Base-by-base conservation (phyloP, 2,797 vertebrate genomes). In the Gymnothorax reevesii region DNA sequence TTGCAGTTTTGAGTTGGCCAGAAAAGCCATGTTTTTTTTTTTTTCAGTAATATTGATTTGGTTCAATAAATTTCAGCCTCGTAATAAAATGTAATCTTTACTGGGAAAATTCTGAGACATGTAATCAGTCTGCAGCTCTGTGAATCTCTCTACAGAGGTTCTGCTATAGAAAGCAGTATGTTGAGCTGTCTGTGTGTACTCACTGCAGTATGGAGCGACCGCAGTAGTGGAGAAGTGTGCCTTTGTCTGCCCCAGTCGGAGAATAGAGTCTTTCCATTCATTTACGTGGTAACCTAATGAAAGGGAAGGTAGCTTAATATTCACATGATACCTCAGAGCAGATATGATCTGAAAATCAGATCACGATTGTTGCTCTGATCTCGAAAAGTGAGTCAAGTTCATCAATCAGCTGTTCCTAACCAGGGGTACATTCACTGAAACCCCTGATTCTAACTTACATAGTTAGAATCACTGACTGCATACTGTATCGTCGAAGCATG, bases 151-250 rank as follows among this genome's bases (percentile, higher is more conserved):
- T 82, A 69, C 12, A 12, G 52, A 62, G 59, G 4, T n/a, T 54
- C 15, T 59, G 49, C 20, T 54, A 75, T 85, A 55, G 7, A 20
- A 69, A 15, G 27, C 54, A 25, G 15, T 22, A 33, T 10, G 5
- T 25, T 80, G 54, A 22, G 17, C 49, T 55, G 49, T 80, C 77
- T 80, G 83, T 8, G 0, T 7, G 52, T 73, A 89, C 95, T 95
- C 82, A 96, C 96, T 96, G 86, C 90, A 94, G 92, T 95, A 97
- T 64, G 96, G 96, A 71, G 91, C 91, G 0, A 90, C 66, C 0
- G 93, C 86, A 0, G 94, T 95, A 89, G 96, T 97, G 90, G 94
- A 96, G 92, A 97, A 97, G 92, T 92, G 96, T 0, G 92, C 95
- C 89, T 92, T 93, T 86, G 95, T 97, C 87, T 96, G 95, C 22